Base-by-base conservation (phyloP, 2,797 vertebrate species). In the Danio albolineatus region DNA sequence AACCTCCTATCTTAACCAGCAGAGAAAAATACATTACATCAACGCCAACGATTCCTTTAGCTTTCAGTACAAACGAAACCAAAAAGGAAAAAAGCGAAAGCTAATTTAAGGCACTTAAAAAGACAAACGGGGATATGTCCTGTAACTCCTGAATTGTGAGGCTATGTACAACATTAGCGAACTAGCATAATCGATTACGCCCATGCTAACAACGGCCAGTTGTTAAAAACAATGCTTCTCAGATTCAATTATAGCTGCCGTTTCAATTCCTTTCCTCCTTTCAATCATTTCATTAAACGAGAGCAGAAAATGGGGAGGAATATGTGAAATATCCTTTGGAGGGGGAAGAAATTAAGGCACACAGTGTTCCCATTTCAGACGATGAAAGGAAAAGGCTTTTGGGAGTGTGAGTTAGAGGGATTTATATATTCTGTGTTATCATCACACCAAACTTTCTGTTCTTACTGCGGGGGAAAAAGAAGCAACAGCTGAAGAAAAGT, bases 171-270 rank as follows among this genome's bases (percentile, higher is more conserved):
- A 82, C 67, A 80, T 73, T 72, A 19, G 59, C 48, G 72, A 67
- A 75, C 53, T 78, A 64, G 19, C 67, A 19, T 19, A 36, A 72
- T 59, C 57, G 41, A 72, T 79, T 72, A 21, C 21, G 12, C 72
- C 67, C 21, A 79, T 65, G 69, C 78, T 39, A 73, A 79, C 49
- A 72, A 73, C 59, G 48, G 64, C 8, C 69, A 38, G 59, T 62
- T 53, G 56, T 64, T 79, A 73, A 79, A 73, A 54, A 73, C 60
- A 6, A 65, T 71, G 76, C 66, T 62, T 51, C 59, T 79, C 60
- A 48, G 69, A 73, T 73, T 79, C 78, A 57, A 48, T 73, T 70
- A 79, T 87, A 87, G 86, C 82, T 87, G 86, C 86, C 86, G 43
- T 51, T 51, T 80, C 56, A 77, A 44, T 56, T 81, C 59, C 28